phyloP scores from a whole-genome alignment of 2,113 vertebrate genomes.

The Marcusenius ussheri region DNA sequence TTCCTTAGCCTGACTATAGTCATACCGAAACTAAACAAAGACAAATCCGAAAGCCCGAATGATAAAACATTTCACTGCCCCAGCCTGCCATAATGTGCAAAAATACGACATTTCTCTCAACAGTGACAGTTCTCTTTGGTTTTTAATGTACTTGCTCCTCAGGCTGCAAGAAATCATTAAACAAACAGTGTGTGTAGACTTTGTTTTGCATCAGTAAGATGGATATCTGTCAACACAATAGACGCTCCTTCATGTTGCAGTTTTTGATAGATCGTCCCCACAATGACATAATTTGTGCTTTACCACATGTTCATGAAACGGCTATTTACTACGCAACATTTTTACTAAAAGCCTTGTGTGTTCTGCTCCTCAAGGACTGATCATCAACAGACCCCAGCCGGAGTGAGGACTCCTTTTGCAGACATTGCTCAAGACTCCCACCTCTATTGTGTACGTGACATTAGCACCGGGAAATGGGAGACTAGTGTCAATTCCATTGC shows the following conservation, averaged over 20 bases:
- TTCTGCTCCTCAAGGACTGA: neutral
- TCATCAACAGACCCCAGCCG: neutral
- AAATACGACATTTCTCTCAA: neutral
- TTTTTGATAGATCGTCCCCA: neutral
- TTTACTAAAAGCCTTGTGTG: neutral
- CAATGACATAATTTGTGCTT: neutral
- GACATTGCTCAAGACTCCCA: neutral
- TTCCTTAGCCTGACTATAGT: neutral
- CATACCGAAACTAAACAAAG: neutral
- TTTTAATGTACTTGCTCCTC: neutral
- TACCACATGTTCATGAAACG: neutral
- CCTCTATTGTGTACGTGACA: neutral
- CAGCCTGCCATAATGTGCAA: neutral
- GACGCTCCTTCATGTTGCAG: neutral
- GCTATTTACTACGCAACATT: neutral
- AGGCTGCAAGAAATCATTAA: neutral
- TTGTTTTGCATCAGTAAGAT: neutral
- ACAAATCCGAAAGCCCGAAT: neutral
- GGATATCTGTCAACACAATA: neutral
- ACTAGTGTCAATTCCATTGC: neutral
- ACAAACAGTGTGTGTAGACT: neutral
- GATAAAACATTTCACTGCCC: neutral
- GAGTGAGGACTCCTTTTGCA: neutral
- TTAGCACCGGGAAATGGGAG: neutral
- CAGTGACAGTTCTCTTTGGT: neutral